Percentiles rank a stretch among this genome's conserved stretches.
phyloP scores from a whole-genome alignment of 2,113 vertebrate species.

The Menidia beryllina region DNA sequence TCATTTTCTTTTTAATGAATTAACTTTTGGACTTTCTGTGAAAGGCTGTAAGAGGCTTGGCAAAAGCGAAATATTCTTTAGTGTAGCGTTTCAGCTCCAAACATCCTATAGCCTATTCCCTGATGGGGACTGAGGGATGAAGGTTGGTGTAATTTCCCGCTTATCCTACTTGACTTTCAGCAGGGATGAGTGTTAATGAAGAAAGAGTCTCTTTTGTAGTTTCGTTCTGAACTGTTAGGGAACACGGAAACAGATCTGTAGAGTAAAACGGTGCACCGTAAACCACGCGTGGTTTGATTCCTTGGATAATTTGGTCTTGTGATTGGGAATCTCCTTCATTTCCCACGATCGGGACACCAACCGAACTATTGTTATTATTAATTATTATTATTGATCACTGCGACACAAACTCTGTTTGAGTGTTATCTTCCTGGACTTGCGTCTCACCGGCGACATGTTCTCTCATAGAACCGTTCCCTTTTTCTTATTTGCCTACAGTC shows the following conservation, averaged over 20 bases:
- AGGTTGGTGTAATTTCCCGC: constrained; percentile 74
- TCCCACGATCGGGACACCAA: no score
- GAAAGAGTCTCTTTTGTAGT: constrained; percentile 61
- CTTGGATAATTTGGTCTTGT: background rate
- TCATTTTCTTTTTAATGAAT: no score
- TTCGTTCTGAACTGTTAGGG: constrained; percentile 56
- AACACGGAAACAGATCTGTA: constrained; percentile 48
- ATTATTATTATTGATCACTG: no score
- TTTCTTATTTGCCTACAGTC: no score
- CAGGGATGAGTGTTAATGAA: constrained; percentile 72
- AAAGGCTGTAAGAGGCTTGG: constrained; percentile 45
- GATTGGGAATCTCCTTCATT: background rate
- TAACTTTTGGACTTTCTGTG: constrained; percentile 23
- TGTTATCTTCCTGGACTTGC: no score
- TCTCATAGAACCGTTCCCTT: no score
- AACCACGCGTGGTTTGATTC: no score
- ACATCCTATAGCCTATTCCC: constrained; percentile 63
- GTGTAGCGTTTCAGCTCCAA: constrained; percentile 65
- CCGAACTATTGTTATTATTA: no score
- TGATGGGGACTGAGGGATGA: constrained; percentile 58
- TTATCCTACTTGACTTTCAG: constrained; percentile 75
- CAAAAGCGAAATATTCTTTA: constrained; percentile 62
- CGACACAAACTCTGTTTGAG: no score
- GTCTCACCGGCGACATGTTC: no score
- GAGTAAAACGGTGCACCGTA: constrained; percentile 6